Base-by-base conservation (phyloP, 2,113 vertebrate species). In the Cyprinodon brontotheroides region DNA sequence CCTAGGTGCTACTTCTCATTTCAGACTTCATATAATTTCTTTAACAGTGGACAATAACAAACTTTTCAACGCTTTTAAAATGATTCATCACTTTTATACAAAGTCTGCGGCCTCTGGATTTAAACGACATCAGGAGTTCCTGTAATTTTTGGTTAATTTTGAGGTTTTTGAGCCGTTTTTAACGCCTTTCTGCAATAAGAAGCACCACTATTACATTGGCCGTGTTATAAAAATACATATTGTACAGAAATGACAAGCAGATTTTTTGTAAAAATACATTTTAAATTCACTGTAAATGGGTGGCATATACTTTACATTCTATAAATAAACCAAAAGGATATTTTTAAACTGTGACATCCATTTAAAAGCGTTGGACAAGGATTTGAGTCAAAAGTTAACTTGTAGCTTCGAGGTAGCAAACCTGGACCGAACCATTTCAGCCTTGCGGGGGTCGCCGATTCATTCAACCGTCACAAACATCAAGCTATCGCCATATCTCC, bases 351-450 rank as follows among this genome's bases (percentile, higher is more conserved):
- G 29, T 29, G 29, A 29, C 50, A 53, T 53, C 36, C 6, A 11
- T 60, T 71, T 12, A 15, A 39, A 50, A 50, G 48, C 29, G 3
- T 47, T 57, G 1, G 13, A 70, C 57, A 74, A 5, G 53, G 41
- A 53, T 65, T 43, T 80, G 72, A 86, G 82, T 86, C 78, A 80
- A 89, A 88, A 89, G 85, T 87, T 87, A 43, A 47, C 65, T 60
- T 63, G 74, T 67, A 41, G 61, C 68, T 75, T 66, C 6, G 72
- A 91, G 86, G 83, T 79, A 86, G 87, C 86, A 17, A 87, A 84
- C 48, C 12, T 9, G 83, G 93, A 92, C 77, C 61, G 74, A 90
- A 93, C 94, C 94, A 95, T 84, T 85, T 0, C 20, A 47, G 8
- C n/a, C 4, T 22, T 15, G 61, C 48, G 81, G 88, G 88, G 89